These are phyloP conservation scores for Neelides sp. DNA, from an alignment of 1,140 invertebrate species.

Conservation along the genomic window DNA sequence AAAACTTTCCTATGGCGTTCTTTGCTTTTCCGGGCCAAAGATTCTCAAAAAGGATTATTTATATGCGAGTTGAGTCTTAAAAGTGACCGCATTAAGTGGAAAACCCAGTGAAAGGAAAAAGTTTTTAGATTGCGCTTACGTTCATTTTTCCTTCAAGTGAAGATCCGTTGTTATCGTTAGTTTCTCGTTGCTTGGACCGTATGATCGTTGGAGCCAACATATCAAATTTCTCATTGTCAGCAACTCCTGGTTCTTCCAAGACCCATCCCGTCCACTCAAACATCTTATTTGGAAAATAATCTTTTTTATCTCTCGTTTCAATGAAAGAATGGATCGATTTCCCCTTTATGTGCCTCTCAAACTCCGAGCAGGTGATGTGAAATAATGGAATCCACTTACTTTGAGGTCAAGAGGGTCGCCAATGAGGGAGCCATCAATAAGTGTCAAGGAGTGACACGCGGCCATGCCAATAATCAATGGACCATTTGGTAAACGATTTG, in stretches of 20 bases:
- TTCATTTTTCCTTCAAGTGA: not conserved
- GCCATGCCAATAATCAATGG: conserved; percentile 48
- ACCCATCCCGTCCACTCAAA: conserved; percentile 73
- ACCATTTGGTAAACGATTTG: conserved; percentile 20
- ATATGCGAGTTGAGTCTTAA: too few species aligned
- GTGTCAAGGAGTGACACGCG: conserved; percentile 66
- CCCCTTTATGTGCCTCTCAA: not conserved
- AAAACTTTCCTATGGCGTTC: too few species aligned
- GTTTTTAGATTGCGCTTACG: not conserved
- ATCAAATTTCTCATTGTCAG: conserved; percentile 74
- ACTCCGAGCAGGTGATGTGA: not conserved
- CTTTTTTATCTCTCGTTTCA: too few species aligned
- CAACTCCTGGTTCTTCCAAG: conserved; percentile 74
- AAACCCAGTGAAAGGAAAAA: too few species aligned
- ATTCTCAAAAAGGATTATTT: too few species aligned
- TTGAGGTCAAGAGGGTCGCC: conserved; percentile 76
- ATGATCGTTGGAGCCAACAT: conserved; percentile 76
- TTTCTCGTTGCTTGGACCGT: conserved; percentile 41
- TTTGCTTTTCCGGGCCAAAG: too few species aligned
- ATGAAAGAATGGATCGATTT: too few species aligned
- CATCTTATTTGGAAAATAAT: too few species aligned
- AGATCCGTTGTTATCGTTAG: conserved; percentile 18
- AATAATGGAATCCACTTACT: conserved; percentile 28
- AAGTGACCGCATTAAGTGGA: too few species aligned
- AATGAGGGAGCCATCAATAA: conserved; percentile 58